phyloP scores from a whole-genome alignment of 2,797 vertebrate species.

The Pitangus sulphuratus region DNA sequence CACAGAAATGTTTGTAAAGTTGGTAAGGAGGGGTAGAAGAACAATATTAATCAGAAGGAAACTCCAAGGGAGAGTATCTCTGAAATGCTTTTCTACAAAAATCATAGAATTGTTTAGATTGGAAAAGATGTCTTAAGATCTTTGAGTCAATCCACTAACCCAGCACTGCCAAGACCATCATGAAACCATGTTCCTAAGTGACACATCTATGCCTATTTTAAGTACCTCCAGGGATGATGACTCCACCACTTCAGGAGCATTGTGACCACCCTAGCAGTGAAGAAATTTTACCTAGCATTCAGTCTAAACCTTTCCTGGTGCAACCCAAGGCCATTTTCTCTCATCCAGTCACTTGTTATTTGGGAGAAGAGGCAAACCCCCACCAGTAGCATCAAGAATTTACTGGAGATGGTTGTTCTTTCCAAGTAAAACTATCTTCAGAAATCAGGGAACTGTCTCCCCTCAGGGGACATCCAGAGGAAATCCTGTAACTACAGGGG shows the following conservation, averaged over 20 bases:
- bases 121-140: neutral
- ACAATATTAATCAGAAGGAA: neutral
- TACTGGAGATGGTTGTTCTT: neutral
- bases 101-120: neutral
- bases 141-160: neutral
- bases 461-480: neutral
- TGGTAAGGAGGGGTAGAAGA: neutral
- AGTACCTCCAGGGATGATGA: neutral
- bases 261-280: neutral
- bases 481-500: neutral
- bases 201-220: neutral
- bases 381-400: neutral
- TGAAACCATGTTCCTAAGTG: neutral
- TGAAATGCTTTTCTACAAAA: slow-evolving; percentile 13
- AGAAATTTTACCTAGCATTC: neutral
- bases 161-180: neutral
- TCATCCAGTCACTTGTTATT: neutral
- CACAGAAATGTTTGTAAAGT: neutral
- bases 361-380: neutral
- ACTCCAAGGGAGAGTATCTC: neutral
- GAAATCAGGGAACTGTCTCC: neutral
- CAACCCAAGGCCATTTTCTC: neutral
- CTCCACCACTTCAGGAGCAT: neutral
- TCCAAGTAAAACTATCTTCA: neutral
- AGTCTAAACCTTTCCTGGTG: neutral